Conservation (phyloP, 2,113 vertebrate species). For the Seriola rivoliana region DNA sequence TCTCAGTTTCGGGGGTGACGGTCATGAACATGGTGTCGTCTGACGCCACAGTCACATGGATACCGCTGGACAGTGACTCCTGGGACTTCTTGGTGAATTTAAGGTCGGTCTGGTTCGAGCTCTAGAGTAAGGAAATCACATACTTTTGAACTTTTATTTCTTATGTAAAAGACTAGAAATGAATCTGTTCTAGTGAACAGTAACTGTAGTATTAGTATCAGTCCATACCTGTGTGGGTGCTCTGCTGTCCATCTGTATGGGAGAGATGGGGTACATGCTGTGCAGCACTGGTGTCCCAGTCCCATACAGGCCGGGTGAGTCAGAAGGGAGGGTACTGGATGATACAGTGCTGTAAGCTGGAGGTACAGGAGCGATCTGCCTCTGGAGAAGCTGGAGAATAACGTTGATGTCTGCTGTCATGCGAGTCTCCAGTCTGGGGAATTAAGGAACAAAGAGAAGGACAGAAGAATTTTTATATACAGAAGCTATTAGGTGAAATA, state of each 20-base stretch:
- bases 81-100: slow-evolving; percentile 81
- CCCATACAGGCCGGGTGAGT: slow-evolving; percentile 84
- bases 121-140: slow-evolving; percentile 51
- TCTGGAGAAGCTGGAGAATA: slow-evolving; percentile 95
- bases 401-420: slow-evolving; percentile 93
- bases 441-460: not conserved
- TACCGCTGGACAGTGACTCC: slow-evolving; percentile 83
- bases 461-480: not conserved
- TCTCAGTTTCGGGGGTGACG: slow-evolving; percentile 78
- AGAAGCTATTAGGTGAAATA: not conserved
- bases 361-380: slow-evolving; percentile 89
- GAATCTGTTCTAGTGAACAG: not conserved
- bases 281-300: slow-evolving; percentile 76
- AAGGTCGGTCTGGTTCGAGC: slow-evolving; percentile 75
- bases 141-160: not conserved
- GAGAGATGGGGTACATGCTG: slow-evolving; percentile 70
- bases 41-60: slow-evolving; percentile 74
- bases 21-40: slow-evolving; percentile 79
- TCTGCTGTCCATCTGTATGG: slow-evolving; percentile 68
- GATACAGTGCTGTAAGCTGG: slow-evolving; percentile 89
- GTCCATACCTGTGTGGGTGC: slow-evolving; percentile 82
- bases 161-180: not conserved
- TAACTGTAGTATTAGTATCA: not conserved
- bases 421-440: slow-evolving; percentile 91
- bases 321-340: slow-evolving; percentile 73